A percentile compares a stretch with the other conserved stretches of the same genome.
phyloP scores from a whole-genome alignment of 2,888 invertebrate genomes.

The Epinotia brunnichana region DNA sequence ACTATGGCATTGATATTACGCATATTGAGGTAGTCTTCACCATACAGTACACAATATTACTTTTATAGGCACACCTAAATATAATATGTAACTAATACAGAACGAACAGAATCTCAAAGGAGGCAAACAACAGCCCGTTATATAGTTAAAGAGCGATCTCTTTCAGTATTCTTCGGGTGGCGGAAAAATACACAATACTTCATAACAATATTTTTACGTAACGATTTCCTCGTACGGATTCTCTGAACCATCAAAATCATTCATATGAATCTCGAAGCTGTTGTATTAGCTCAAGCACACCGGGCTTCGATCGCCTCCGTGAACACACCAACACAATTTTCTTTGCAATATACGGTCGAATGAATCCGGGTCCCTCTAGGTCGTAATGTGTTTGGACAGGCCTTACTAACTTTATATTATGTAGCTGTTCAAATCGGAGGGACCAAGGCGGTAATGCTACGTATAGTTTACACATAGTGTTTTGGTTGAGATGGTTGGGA shows the following conservation, averaged over 20 bases:
- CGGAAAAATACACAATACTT: neutral
- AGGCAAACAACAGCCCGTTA: no score
- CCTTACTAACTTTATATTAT: slow-evolving; percentile 28
- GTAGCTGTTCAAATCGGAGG: slow-evolving; percentile 27
- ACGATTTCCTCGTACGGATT: neutral
- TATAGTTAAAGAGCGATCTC: no score
- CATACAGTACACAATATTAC: no score
- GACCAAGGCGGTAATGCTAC: slow-evolving; percentile 17
- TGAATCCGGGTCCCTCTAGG: slow-evolving; percentile 16
- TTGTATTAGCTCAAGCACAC: slow-evolving; percentile 4
- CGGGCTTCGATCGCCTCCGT: neutral
- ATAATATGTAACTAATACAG: no score
- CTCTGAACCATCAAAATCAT: slow-evolving; percentile 1
- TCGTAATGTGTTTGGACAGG: slow-evolving; percentile 29
- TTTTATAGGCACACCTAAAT: no score
- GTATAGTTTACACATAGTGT: slow-evolving; percentile 5
- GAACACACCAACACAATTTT: slow-evolving; percentile 31
- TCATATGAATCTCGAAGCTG: neutral
- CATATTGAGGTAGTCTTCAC: no score
- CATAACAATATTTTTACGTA: neutral
- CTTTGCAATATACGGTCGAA: slow-evolving; percentile 19
- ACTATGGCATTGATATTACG: no score
- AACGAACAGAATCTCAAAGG: no score
- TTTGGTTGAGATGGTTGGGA: neutral
- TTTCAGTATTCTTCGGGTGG: no score